Base-by-base conservation (phyloP, 2,113 vertebrate species). In the Leuciscus idus region DNA sequence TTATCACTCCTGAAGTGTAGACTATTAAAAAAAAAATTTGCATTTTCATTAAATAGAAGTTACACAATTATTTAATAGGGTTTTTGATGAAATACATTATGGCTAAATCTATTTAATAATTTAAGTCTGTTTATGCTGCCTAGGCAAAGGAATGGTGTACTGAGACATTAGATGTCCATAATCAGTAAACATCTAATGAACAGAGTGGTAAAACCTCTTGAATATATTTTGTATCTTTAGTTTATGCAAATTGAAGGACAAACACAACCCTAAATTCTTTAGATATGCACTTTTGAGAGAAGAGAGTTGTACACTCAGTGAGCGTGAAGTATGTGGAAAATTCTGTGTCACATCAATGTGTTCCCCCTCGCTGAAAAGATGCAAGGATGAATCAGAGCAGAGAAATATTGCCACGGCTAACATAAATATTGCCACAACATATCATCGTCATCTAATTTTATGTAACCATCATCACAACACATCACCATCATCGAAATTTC, bases 111-210 rank as follows among this genome's bases (percentile, higher is more conserved):
- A 72, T 21, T 70, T 1, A 36, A 36, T 94, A 93, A 93, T 94
- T 94, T 90, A 93, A 88, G 77, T 90, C 90, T 88, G 83, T 91
- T 85, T 93, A 6, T 92, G 92, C 88, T 92, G 88, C 81, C 89
- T 84, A 88, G 90, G 89, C 90, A 92, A 90, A 84, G 85, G 59
- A 76, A 66, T 70, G 46, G 26, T 50, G 62, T 70, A 52, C 81
- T 82, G 19, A 82, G 28, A 82, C 64, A 70, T 82, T 13, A 70
- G 17, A 70, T 70, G 61, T 82, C 64, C 30, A 59, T 28, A 43
- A 57, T 43, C 68, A 84, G 23, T 84, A n/a, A 43, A 73, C 68
- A 84, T 55, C 68, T 17, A 28, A 72, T 73, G 90, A 79, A 84
- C 88, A 85, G 76, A 87, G 85, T 88, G 46, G 70, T 88, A 87